Conservation (phyloP, 1,140 invertebrate species). For the Drosophila sp. region DNA sequence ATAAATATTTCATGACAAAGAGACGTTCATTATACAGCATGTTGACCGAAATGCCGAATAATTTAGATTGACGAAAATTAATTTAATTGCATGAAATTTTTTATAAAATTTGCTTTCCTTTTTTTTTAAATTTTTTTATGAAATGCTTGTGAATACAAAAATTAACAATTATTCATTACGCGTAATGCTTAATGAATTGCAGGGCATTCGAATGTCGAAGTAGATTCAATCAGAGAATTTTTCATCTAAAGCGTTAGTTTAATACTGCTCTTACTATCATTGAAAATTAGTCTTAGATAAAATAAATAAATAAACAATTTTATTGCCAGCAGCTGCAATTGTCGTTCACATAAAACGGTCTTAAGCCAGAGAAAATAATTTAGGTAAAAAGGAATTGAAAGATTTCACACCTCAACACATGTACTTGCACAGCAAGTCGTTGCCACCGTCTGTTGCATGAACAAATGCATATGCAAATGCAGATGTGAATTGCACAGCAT, state of each 20-base stretch:
- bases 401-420: constrained; percentile 2
- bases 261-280: constrained; percentile 4
- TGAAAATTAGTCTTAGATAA: constrained; percentile 15
- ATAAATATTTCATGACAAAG: no score
- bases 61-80: no score
- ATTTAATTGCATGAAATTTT: no score
- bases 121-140: no score
- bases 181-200: no score
- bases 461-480: background rate
- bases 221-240: no score
- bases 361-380: constrained; percentile 2
- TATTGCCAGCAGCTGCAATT: constrained; percentile 20
- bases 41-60: no score
- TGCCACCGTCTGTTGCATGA: background rate
- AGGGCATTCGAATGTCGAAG: no score
- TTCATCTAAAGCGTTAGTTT: background rate
- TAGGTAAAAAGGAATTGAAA: constrained; percentile 6
- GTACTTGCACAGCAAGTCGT: background rate
- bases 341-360: constrained; percentile 15
- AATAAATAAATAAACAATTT: constrained; percentile 18
- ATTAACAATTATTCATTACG: no score
- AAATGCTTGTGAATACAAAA: no score
- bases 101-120: no score
- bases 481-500: background rate
- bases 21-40: no score